Percentiles rank a stretch among this genome's conserved stretches.
Conservation (phyloP, 2,797 vertebrate species). For the Myiothlypis chrysogaster region DNA sequence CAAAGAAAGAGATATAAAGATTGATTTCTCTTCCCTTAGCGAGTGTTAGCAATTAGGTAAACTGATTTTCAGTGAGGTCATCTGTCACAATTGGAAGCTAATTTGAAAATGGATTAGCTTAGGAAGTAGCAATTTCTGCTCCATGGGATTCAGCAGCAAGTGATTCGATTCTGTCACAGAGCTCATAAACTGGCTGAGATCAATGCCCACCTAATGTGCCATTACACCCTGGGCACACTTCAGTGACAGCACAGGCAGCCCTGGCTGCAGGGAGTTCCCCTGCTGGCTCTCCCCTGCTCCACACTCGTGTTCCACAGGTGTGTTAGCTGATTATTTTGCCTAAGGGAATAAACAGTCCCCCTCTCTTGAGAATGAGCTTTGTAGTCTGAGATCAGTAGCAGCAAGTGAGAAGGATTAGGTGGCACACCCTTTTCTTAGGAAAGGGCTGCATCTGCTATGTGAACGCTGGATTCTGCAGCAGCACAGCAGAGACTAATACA, state of each 20-base stretch:
- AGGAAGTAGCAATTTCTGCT: conserved; percentile 74
- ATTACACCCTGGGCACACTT: conserved; percentile 70
- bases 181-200: conserved; percentile 72
- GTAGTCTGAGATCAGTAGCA: background rate
- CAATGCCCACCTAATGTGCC: conserved; percentile 76
- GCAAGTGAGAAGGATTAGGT: background rate
- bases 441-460: background rate
- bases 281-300: conserved; percentile 36
- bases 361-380: conserved; percentile 3
- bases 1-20: background rate
- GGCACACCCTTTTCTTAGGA: background rate
- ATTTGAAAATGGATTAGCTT: conserved; percentile 77
- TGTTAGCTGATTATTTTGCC: conserved; percentile 58
- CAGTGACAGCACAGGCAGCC: conserved; percentile 66
- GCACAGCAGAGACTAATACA: background rate
- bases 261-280: conserved; percentile 34
- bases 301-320: conserved; percentile 58
- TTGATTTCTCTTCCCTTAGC: conserved; percentile 53
- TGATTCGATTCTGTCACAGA: conserved; percentile 67
- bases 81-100: conserved; percentile 74
- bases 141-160: conserved; percentile 61
- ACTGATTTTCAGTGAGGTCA: conserved; percentile 72
- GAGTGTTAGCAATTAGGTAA: conserved; percentile 65
- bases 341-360: conserved; percentile 45
- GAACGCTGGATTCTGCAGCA: background rate